A percentile compares a stretch with the other conserved stretches of the same genome.
phyloP scores from a whole-genome alignment of 2,888 invertebrate genomes.

The Pachymerium ferrugineum region DNA sequence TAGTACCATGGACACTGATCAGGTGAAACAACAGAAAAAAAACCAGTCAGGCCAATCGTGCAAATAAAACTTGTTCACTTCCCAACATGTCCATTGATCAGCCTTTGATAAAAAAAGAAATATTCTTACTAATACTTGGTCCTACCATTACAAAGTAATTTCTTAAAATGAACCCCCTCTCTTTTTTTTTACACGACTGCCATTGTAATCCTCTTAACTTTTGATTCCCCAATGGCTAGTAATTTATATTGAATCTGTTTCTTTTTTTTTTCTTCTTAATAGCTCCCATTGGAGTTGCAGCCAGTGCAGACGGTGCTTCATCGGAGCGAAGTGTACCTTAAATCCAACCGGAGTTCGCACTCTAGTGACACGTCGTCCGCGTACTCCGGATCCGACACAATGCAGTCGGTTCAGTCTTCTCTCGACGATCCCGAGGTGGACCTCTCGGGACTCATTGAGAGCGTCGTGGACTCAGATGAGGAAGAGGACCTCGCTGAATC shows the following conservation, averaged over 20 bases:
- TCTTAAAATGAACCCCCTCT: too few species aligned
- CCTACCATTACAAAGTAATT: background rate
- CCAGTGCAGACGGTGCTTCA: conserved; percentile 37
- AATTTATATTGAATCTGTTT: background rate
- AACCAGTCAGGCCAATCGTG: too few species aligned
- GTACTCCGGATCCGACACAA: conserved; percentile 92
- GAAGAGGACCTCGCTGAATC: conserved; percentile 81
- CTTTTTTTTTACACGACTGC: too few species aligned
- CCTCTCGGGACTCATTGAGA: conserved; percentile 88
- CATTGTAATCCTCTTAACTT: too few species aligned
- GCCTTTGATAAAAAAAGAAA: too few species aligned
- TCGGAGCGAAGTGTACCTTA: conserved; percentile 65
- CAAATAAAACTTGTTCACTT: background rate
- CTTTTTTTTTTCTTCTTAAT: conserved; percentile 20
- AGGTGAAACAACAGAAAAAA: too few species aligned
- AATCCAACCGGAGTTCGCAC: conserved; percentile 73
- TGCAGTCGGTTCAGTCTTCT: conserved; percentile 74
- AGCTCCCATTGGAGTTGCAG: conserved; percentile 33
- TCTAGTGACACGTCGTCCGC: conserved; percentile 94
- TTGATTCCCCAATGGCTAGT: too few species aligned
- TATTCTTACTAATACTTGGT: too few species aligned
- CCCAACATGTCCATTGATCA: too few species aligned
- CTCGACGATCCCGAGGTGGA: conserved; percentile 69
- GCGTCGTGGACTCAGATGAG: conserved; percentile 92
- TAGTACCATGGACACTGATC: conserved; percentile 15